Conservation (phyloP, 2,797 vertebrate genomes). For the Rousettus madagascariensis region DNA sequence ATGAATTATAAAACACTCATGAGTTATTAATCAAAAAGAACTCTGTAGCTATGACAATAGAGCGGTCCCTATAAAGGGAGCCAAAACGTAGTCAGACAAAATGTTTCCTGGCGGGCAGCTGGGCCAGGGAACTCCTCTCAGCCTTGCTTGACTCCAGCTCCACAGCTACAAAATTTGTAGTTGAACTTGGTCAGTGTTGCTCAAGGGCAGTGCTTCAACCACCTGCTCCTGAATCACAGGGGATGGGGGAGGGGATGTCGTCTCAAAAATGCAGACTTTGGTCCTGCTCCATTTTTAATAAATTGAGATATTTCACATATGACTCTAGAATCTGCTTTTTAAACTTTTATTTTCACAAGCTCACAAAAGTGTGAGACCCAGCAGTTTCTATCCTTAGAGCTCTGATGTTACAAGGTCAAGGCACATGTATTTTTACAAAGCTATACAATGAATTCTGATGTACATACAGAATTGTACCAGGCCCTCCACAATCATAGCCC, state of each 20-base stretch:
- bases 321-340: neutral
- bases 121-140: neutral
- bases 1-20: constrained; percentile 49
- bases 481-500: neutral
- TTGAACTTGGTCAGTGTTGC: neutral
- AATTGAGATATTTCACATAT: neutral
- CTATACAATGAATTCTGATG: neutral
- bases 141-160: neutral
- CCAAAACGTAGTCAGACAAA: neutral
- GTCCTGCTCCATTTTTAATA: neutral
- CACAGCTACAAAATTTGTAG: neutral
- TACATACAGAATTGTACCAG: neutral
- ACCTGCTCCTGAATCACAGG: neutral
- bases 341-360: neutral
- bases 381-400: neutral
- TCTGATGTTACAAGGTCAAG: neutral
- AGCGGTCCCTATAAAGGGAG: neutral
- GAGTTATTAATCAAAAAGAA: constrained; percentile 50
- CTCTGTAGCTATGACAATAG: neutral
- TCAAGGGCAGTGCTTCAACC: neutral
- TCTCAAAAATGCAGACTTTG: neutral
- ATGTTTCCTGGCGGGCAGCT: neutral
- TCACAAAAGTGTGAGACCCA: neutral
- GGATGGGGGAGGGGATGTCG: neutral
- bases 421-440: neutral